Percentiles rank a stretch among this genome's conserved stretches.
phyloP scores from a whole-genome alignment of 2,888 invertebrate species.

The Ernsta delagoae region DNA sequence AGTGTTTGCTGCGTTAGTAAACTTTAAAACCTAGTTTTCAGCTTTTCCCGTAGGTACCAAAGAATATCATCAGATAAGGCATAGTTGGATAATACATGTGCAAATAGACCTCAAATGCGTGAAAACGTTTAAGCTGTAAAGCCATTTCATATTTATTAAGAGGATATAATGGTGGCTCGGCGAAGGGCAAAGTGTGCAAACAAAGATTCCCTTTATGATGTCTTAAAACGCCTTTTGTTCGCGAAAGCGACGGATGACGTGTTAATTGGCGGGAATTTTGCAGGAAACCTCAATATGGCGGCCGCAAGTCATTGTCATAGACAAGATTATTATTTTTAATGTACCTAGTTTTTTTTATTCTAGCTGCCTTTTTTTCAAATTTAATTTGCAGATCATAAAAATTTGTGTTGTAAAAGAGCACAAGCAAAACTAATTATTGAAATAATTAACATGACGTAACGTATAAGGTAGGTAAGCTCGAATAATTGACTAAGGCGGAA shows the following conservation, averaged over 20 bases:
- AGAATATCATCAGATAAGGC: neutral
- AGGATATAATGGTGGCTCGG: slow-evolving; percentile 57
- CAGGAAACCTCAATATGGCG: slow-evolving; percentile 52
- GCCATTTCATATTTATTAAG: slow-evolving; percentile 55
- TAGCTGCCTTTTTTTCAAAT: neutral
- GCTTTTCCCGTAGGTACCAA: too few species aligned
- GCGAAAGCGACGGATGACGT: slow-evolving; percentile 58
- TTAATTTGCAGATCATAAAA: slow-evolving; percentile 1
- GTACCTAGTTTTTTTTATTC: slow-evolving; percentile 33
- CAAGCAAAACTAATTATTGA: slow-evolving; percentile 3
- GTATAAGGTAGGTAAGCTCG: slow-evolving; percentile 7
- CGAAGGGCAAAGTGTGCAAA: slow-evolving; percentile 61
- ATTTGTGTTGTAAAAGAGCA: neutral
- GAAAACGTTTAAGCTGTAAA: slow-evolving; percentile 8
- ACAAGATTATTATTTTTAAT: slow-evolving; percentile 55
- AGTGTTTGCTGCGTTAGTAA: too few species aligned
- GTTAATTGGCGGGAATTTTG: slow-evolving; percentile 76
- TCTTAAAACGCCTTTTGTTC: slow-evolving; percentile 70
- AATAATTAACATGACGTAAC: slow-evolving; percentile 13
- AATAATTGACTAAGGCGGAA: slow-evolving; percentile 30
- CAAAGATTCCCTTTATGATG: slow-evolving; percentile 63
- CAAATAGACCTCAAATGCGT: slow-evolving; percentile 10
- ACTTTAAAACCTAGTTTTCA: too few species aligned
- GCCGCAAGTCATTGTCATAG: slow-evolving; percentile 47
- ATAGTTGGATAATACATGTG: neutral